Percentiles rank a stretch among this genome's conserved stretches.
Conservation (phyloP, 2,888 invertebrate genomes). For the Syritta pipiens region DNA sequence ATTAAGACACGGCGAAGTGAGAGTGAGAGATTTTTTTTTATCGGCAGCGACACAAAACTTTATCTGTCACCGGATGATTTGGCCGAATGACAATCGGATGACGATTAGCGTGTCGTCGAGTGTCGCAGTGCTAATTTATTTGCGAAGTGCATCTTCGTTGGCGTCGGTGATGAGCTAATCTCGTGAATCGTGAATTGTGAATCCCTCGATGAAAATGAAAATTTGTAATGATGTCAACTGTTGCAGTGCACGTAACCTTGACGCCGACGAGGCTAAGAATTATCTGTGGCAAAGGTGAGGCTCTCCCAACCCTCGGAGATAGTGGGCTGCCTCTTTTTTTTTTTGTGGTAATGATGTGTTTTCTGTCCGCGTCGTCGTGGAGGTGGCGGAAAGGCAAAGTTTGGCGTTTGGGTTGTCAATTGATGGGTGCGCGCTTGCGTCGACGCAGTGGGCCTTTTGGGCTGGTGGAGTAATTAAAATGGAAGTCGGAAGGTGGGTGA, state of each 20-base stretch:
- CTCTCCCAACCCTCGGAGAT: slow-evolving; percentile 22
- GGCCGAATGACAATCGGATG: slow-evolving; percentile 10
- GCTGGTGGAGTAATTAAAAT: slow-evolving; percentile 13
- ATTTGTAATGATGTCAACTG: slow-evolving; percentile 36
- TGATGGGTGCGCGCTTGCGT: no score
- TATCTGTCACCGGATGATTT: neutral
- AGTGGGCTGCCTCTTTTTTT: no score
- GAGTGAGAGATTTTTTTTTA: no score
- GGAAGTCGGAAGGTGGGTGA: slow-evolving; percentile 16
- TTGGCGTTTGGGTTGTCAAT: slow-evolving; percentile 1
- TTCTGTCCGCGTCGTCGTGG: no score
- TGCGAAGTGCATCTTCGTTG: slow-evolving; percentile 18
- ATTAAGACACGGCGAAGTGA: no score
- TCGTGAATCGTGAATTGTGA: no score
- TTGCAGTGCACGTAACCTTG: slow-evolving; percentile 35
- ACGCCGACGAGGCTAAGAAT: neutral
- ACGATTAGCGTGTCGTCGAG: slow-evolving; percentile 20
- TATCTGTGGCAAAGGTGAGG: slow-evolving; percentile 23
- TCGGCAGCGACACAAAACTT: no score
- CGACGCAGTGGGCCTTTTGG: no score
- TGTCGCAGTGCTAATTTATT: slow-evolving; percentile 18
- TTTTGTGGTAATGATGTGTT: no score
- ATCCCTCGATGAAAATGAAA: no score
- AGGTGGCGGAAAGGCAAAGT: slow-evolving; percentile 13
- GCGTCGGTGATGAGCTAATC: slow-evolving; percentile 23